Evolutionary conservation across 2,888 invertebrate species (phyloP), one percentile per base, ranked within the genome.

Genomic region (Cephus sareptanus): DNA sequence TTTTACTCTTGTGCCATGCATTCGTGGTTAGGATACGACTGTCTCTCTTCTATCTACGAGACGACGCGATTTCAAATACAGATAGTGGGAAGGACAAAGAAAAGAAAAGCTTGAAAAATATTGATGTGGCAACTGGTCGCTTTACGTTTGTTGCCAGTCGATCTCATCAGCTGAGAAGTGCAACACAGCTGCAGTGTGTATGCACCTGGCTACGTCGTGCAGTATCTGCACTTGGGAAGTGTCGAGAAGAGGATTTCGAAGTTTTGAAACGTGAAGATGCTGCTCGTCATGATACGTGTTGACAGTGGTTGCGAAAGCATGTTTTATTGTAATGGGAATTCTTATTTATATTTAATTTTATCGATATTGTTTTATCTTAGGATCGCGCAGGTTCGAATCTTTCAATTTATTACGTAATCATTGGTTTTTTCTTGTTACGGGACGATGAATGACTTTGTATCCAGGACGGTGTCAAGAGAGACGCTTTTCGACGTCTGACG

Each of bases 41-140:
- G 56, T 6, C 2, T 56, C 9, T 56, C 6, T 40, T 6, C 1
- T 37, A 37, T 4, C 37, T 15, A 1, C 1, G 77, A 35, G 35
- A 3, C 12, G 77, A 78, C 74, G 76, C 75, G 77, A 80, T 76
- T 80, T 75, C 68, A 70, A 77, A 33, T 12, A 33, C 69, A 34
- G 56, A 34, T 1, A 31, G 71, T 31, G 23, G 34, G 11, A 11
- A 33, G 34, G n/a, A 23, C 13, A 70, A 69, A 73, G 40, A 70
- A 13, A 31, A 31, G 68, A 77, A 69, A 68, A 76, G 23, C 1
- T 56, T 23, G 23, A 56, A 23, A 9, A 56, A 23, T 23, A 56
- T 56, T 56, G 23, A 56, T 56, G 23, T 9, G 23, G 56, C 56
- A 56, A 56, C 56, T 56, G 56, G 56, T 56, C 56, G 56, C 56